Conservation (phyloP, 2,888 invertebrate genomes). For the Zeuzera pyrina region DNA sequence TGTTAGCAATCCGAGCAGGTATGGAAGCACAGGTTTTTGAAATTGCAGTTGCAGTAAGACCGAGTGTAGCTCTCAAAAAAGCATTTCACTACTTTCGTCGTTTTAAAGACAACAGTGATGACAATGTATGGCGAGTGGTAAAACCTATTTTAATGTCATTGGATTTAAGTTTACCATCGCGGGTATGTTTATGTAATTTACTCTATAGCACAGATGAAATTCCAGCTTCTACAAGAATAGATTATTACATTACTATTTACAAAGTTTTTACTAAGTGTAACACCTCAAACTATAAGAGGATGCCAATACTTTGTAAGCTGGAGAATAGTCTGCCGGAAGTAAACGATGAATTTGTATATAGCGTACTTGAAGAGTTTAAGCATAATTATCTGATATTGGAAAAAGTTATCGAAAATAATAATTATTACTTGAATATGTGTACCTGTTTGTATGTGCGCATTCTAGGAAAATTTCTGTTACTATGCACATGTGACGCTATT, state of each 20-base stretch:
- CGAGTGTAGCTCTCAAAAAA: constrained; percentile 26
- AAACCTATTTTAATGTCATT: constrained; percentile 25
- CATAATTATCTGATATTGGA: too few species aligned
- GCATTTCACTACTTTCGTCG: constrained; percentile 22
- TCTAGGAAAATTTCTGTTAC: constrained; percentile 31
- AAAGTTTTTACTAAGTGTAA: constrained; percentile 18
- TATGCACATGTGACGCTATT: constrained; percentile 23
- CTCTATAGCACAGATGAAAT: constrained; percentile 18
- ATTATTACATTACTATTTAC: constrained; percentile 30
- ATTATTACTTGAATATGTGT: background rate
- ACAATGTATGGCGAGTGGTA: constrained; percentile 29
- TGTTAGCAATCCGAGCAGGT: constrained; percentile 25
- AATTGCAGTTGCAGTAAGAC: constrained; percentile 24
- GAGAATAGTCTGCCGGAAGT: constrained; percentile 23
- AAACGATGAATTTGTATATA: constrained; percentile 18
- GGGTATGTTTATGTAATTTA: constrained; percentile 9
- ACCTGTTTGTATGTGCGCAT: constrained; percentile 24
- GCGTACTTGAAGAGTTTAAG: too few species aligned
- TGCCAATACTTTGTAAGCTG: constrained; percentile 21
- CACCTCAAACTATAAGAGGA: too few species aligned
- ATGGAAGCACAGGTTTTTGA: constrained; percentile 11
- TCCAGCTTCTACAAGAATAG: constrained; percentile 25
- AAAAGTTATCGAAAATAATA: too few species aligned
- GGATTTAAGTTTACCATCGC: constrained; percentile 15
- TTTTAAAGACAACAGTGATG: constrained; percentile 17